Evolutionary conservation across 2,113 vertebrate species (phyloP).

Genomic region (Otis tarda): DNA sequence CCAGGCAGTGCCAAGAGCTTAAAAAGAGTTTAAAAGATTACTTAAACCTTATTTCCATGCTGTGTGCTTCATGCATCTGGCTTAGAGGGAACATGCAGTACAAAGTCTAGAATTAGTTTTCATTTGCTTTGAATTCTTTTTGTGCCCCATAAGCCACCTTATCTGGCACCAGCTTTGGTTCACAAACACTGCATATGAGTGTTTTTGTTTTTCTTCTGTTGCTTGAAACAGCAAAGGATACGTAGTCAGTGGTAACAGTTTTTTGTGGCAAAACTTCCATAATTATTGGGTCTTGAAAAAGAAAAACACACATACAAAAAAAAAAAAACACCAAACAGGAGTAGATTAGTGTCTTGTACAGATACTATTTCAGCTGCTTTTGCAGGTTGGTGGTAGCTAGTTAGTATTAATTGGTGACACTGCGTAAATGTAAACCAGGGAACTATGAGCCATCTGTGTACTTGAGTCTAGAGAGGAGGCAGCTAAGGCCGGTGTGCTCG

Average conservation of each 20-base stretch:
- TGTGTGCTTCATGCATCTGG: slow-evolving; percentile 28
- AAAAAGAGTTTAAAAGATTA: slow-evolving; percentile 52
- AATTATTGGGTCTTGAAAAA: not conserved
- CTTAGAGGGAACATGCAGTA: slow-evolving; percentile 31
- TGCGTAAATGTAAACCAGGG: not conserved
- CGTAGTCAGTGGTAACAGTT: not conserved
- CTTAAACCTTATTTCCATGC: slow-evolving; percentile 45
- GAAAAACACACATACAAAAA: not conserved
- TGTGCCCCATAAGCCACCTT: not conserved
- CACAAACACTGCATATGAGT: not conserved
- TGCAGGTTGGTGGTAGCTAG: not conserved
- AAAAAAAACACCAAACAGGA: not conserved
- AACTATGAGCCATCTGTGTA: not conserved
- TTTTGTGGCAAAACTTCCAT: not conserved
- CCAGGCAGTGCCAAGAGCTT: slow-evolving; percentile 48
- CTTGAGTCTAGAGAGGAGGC: not conserved
- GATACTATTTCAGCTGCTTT: not conserved
- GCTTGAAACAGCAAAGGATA: not conserved
- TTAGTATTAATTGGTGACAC: not conserved
- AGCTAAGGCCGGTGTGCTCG: not conserved
- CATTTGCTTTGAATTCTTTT: slow-evolving; percentile 50
- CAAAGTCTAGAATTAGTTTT: slow-evolving; percentile 17
- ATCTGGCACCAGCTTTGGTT: slow-evolving; percentile 30
- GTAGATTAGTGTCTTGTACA: not conserved
- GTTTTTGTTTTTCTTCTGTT: not conserved